Conservation (phyloP, 1,140 invertebrate species). For the Yoshiicerus persimilis region DNA sequence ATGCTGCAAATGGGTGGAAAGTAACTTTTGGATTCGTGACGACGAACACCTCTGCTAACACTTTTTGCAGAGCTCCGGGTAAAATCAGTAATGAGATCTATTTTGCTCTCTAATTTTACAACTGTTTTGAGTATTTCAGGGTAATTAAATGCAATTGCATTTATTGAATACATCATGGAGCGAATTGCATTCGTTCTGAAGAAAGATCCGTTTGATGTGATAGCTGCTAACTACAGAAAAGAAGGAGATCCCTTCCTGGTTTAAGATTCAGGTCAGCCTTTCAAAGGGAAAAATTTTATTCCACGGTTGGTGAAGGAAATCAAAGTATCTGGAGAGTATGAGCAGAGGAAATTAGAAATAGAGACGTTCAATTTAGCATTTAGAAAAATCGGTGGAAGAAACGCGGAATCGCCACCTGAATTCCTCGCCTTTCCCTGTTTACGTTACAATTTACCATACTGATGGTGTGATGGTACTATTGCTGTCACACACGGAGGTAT, state of each 20-base stretch:
- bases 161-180: constrained; percentile 52
- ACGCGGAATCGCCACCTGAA: constrained; percentile 67
- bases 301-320: constrained; percentile 31
- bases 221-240: constrained; percentile 63
- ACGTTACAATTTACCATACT: constrained; percentile 62
- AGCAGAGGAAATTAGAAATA: constrained; percentile 63
- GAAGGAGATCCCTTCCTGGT: constrained; percentile 63
- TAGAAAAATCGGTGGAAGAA: constrained; percentile 75
- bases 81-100: constrained; percentile 48
- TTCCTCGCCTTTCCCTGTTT: constrained; percentile 54
- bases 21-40: constrained; percentile 52
- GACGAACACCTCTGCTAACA: constrained; percentile 44
- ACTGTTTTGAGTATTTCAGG: not conserved
- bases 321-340: constrained; percentile 64
- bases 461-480: constrained; percentile 68
- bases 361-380: constrained; percentile 54
- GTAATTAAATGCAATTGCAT: not conserved
- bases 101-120: not conserved
- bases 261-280: constrained; percentile 64
- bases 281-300: constrained; percentile 51
- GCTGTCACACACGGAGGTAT: constrained; percentile 69
- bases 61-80: constrained; percentile 60
- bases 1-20: constrained; percentile 48
- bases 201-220: constrained; percentile 70
- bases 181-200: constrained; percentile 66